Evolutionary conservation across 37 sponge, comb jelly and placozoan genomes (phyloP).

Genomic region (Ephydatia muelleri): DNA sequence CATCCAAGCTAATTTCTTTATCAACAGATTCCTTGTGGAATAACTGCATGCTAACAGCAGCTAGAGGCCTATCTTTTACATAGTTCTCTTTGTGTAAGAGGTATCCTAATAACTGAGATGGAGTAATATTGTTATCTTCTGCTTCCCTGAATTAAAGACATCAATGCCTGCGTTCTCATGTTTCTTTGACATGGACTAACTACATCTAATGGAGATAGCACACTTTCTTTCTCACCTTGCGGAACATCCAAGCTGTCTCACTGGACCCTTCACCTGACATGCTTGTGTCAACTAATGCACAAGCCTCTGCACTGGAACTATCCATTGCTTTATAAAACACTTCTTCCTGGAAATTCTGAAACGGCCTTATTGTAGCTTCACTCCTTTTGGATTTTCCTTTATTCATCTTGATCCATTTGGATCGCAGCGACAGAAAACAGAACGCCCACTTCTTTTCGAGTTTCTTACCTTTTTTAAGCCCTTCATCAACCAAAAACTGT

Average conservation of each 20-base stretch:
- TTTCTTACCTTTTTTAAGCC: not conserved
- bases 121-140: not conserved
- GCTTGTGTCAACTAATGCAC: conserved; percentile 1
- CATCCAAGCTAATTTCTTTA: not conserved
- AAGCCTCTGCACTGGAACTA: not conserved
- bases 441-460: not conserved
- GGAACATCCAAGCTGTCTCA: not conserved
- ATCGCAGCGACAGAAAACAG: not conserved
- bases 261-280: conserved; percentile 1
- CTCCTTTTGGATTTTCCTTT: not conserved
- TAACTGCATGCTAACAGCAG: not conserved
- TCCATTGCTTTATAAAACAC: not conserved
- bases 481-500: not conserved
- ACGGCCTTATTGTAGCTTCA: not conserved
- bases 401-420: not conserved
- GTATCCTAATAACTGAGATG: not conserved
- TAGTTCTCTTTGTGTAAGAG: conserved; percentile 1
- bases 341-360: not conserved
- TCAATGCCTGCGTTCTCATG: not conserved
- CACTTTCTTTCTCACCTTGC: not conserved
- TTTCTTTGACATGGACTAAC: not conserved
- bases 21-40: not conserved
- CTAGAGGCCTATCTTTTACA: not conserved
- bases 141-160: not conserved
- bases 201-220: not conserved